Percentiles rank a stretch among this genome's conserved stretches.
phyloP scores from a whole-genome alignment of 37 sponge, comb jelly and placozoan genomes.

The Halisarca cf. caerulea region DNA sequence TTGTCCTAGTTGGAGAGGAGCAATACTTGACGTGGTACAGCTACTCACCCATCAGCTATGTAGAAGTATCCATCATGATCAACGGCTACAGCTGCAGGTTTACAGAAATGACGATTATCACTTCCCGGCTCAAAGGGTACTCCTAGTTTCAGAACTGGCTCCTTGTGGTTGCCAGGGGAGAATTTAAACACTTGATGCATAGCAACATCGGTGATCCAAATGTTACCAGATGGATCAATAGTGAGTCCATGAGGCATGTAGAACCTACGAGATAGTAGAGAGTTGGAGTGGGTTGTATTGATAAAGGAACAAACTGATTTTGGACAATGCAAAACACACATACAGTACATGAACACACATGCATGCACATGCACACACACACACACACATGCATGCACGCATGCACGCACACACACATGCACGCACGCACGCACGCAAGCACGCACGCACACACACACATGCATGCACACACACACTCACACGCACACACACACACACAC shows the following conservation, averaged over 20 bases:
- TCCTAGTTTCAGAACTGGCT: slow-evolving; percentile 70
- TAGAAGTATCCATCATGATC: slow-evolving; percentile 64
- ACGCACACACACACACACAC: background rate
- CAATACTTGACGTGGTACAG: no score
- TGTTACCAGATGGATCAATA: slow-evolving; percentile 69
- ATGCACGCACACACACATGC: background rate
- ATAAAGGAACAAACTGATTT: no score
- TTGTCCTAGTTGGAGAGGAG: no score
- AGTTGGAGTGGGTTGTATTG: background rate
- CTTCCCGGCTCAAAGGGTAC: slow-evolving; percentile 68
- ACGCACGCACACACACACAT: background rate
- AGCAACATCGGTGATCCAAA: slow-evolving; percentile 94
- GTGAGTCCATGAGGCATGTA: slow-evolving; percentile 93
- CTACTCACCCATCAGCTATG: slow-evolving; percentile 92
- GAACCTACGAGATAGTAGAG: slow-evolving; percentile 39
- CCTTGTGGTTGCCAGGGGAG: background rate
- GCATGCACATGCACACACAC: no score
- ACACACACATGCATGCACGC: background rate
- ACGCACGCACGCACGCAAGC: background rate
- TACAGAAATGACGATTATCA: slow-evolving; percentile 77
- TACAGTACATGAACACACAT: no score
- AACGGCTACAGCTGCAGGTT: slow-evolving; percentile 90
- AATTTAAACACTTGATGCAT: slow-evolving; percentile 91
- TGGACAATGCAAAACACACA: background rate
- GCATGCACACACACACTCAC: background rate